Conservation (phyloP, 2,888 invertebrate genomes). For the Escarpia spicata region DNA sequence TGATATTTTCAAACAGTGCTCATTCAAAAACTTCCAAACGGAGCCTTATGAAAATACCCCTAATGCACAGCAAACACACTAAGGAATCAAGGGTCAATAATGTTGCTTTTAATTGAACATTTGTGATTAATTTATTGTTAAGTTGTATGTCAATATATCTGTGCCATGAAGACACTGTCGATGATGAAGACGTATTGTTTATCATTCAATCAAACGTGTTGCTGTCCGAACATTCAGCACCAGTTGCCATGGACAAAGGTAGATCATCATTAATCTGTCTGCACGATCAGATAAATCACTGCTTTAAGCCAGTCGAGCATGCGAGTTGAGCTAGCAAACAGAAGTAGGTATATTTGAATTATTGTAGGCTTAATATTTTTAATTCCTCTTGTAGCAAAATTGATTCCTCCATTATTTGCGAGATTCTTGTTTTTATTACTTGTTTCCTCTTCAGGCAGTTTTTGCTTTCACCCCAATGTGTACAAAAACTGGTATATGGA, state of each 20-base stretch:
- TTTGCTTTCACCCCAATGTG: neutral
- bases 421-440: neutral
- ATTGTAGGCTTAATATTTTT: neutral
- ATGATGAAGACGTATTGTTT: neutral
- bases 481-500: neutral
- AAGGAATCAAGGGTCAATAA: too few species aligned
- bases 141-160: neutral
- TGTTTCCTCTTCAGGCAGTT: neutral
- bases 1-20: too few species aligned
- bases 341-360: neutral
- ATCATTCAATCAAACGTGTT: conserved; percentile 3
- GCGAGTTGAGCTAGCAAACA: neutral
- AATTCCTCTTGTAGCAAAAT: neutral
- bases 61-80: too few species aligned
- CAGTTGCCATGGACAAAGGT: neutral
- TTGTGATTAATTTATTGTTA: neutral
- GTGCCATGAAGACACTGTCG: neutral
- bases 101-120: neutral
- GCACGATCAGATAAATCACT: neutral
- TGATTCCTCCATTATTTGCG: neutral
- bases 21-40: too few species aligned
- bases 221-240: neutral
- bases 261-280: neutral
- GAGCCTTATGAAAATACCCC: too few species aligned
- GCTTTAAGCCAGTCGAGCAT: neutral